These are phyloP conservation scores for Beris morrisii DNA, from an alignment of 2,888 invertebrate species.

Conservation along the genomic window DNA sequence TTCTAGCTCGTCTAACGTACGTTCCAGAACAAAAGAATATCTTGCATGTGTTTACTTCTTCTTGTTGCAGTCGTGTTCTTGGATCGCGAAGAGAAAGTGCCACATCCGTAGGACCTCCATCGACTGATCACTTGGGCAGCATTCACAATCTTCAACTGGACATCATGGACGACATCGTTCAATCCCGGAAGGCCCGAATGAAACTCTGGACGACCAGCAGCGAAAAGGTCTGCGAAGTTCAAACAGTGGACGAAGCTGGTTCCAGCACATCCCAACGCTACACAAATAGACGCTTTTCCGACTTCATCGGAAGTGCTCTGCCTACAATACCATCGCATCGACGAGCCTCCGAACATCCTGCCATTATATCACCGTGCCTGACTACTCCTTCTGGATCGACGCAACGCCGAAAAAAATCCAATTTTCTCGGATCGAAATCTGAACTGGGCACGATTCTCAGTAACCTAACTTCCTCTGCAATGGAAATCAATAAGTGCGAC, in stretches of 20 bases:
- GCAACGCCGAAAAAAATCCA: constrained; percentile 53
- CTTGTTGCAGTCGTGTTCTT: constrained; percentile 35
- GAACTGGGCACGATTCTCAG: constrained; percentile 76
- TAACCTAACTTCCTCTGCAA: constrained; percentile 74
- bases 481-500: constrained; percentile 74
- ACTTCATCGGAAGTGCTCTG: constrained; percentile 61
- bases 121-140: constrained; percentile 73
- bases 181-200: constrained; percentile 79
- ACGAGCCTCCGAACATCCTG: constrained; percentile 76
- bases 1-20: not conserved
- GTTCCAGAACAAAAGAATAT: not conserved
- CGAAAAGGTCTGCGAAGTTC: constrained; percentile 80
- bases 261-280: constrained; percentile 63
- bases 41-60: not conserved
- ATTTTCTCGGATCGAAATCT: constrained; percentile 69
- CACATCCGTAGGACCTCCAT: constrained; percentile 65
- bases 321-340: constrained; percentile 63
- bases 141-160: constrained; percentile 82
- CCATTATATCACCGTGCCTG: constrained; percentile 51
- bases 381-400: constrained; percentile 45
- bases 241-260: constrained; percentile 71
- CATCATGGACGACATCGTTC: constrained; percentile 86
- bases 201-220: constrained; percentile 83
- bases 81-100: constrained; percentile 54
- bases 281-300: constrained; percentile 70